Base-by-base conservation (phyloP, 2,797 vertebrate species). In the Phrynocephalus guinanensis region DNA sequence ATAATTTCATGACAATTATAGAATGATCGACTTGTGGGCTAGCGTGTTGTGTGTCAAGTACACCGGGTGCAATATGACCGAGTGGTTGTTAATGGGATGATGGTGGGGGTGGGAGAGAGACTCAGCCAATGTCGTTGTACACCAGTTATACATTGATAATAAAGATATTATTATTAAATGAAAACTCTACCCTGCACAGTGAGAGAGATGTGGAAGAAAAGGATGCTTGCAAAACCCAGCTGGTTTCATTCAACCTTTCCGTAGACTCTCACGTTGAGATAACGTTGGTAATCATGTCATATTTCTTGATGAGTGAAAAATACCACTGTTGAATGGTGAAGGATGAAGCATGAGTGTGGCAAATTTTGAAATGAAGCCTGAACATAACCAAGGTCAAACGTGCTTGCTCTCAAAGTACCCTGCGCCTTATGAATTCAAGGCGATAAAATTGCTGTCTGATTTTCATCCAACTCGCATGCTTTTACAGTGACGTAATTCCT, bases 401-500 rank as follows among this genome's bases (percentile, higher is more conserved):
- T 56, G 28, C 67, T 79, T 56, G 7, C 50, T 82, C 24, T 50
- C 70, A 75, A 26, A 16, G 48, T 44, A 52, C 22, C 48, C 50
- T 38, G 3, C 10, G 77, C 79, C 75, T 77, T 18, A 7, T 56
- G 87, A 28, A 33, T 15, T 26, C 83, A 66, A 66, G 72, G 87
- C 44, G 11, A 60, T 75, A 44, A 87, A 75, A 48, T 20, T 67
- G 87, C 70, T 73, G 60, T 60, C 83, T 85, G 83, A 88, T 82
- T 85, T 88, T 44, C 87, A 75, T 75, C 26, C 10, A 7, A 66
- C 63, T 75, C 15, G 48, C 60, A 85, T 85, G 83, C 50, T 76
- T 85, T 88, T 13, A 67, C 24, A 76, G 79, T 88, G 87, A 88
- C 60, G 87, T 88, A 85, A 88, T 76, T n/a, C 83, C 63, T 76